Evolutionary conservation across 2,113 vertebrate species (phyloP), one percentile per base, ranked within the genome.

Genomic region (Scomber scombrus): DNA sequence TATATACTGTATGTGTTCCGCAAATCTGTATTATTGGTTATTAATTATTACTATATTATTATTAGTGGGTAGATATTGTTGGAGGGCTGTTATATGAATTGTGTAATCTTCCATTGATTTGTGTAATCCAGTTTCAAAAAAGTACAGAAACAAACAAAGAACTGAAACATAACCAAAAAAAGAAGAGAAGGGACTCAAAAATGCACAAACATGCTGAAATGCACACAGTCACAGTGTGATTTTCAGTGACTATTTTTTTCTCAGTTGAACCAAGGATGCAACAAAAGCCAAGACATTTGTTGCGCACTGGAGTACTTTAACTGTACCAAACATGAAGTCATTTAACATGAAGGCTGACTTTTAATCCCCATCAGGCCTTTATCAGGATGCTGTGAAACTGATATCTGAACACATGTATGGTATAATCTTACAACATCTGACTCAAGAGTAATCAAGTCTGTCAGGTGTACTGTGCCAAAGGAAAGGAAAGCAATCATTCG

Each of bases 401-500:
- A 85, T 79, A 87, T 78, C 58, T 40, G 16, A 87, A 60, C 46
- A 71, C 57, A 80, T 64, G n/a, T 23, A 76, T 31, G 7, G 77
- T 82, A 79, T 81, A 81, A 73, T 62, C 54, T 77, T 83, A 74
- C 75, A 78, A 19, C 18, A 19, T 64, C 71, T 56, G 52, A 80
- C 69, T 90, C 75, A 58, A 78, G 49, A 65, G 58, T 80, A 80
- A 87, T 86, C 61, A 46, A 67, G 72, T 72, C 75, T 84, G 80
- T 85, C 88, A 80, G 71, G 51, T 78, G 29, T 4, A 16, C 40
- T n/a, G 46, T 60, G 85, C 85, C 77, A 89, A 84, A 80, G 70
- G 43, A 78, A 88, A 81, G 68, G 55, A 73, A 80, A 82, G 81
- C 50, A 71, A 86, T 89, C 77, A 75, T 55, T 75, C 70, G 66